These are phyloP conservation scores for Tragelaphus strepsiceros DNA, from an alignment of 2,113 vertebrate species.

Conservation along the genomic window DNA sequence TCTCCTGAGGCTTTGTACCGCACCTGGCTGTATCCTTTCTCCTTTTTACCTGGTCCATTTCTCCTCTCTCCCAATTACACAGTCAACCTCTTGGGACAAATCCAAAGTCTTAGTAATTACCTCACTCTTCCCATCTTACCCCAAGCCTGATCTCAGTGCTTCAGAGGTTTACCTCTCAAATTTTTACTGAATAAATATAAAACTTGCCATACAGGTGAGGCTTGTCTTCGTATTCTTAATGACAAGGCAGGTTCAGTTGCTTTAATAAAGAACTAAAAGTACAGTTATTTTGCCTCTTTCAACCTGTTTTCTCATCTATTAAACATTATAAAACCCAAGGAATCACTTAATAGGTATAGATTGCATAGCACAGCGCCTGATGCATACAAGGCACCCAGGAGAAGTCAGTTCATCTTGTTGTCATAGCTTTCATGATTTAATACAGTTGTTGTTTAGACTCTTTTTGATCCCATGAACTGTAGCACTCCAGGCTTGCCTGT, in stretches of 20 bases:
- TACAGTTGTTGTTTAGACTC: background rate
- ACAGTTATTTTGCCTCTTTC: background rate
- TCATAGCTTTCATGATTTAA: background rate
- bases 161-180: constrained; percentile 7
- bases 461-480: background rate
- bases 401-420: background rate
- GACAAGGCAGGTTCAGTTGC: background rate
- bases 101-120: background rate
- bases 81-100: background rate
- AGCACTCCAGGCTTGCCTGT: background rate
- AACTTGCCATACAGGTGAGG: background rate
- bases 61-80: background rate
- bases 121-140: background rate
- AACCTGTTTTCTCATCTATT: background rate
- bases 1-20: background rate
- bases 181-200: background rate
- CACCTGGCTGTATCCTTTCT: background rate
- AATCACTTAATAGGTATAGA: background rate
- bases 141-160: background rate
- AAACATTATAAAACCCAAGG: background rate
- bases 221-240: background rate
- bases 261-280: background rate
- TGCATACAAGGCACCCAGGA: background rate
- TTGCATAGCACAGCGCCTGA: background rate
- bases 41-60: background rate